Evolutionary conservation across 2,113 vertebrate genomes (phyloP).

Genomic region (Periophthalmodon schlosseri): DNA sequence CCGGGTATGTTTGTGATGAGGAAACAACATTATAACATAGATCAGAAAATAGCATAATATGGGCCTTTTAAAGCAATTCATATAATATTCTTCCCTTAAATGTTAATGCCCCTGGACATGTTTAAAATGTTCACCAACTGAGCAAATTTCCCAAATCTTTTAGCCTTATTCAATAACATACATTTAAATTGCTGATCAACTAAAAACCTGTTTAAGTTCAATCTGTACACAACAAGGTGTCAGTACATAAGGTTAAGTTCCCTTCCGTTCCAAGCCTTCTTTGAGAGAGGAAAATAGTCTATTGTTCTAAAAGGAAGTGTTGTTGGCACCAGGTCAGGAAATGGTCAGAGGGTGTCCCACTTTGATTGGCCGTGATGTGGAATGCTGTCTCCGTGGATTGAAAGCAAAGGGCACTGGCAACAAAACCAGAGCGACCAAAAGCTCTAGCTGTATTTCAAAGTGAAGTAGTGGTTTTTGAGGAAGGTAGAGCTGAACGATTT

Average conservation of each 20-base stretch:
- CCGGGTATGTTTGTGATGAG: too few species aligned
- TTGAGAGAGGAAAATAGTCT: conserved; percentile 64
- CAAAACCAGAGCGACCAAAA: conserved; percentile 28
- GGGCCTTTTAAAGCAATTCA: too few species aligned
- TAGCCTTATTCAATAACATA: not conserved
- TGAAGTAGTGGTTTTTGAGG: not conserved
- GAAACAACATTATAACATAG: too few species aligned
- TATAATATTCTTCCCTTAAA: too few species aligned
- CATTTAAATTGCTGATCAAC: not conserved
- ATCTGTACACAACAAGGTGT: conserved; percentile 38
- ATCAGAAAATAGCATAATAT: too few species aligned
- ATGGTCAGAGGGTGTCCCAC: conserved; percentile 40
- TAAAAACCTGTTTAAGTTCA: not conserved
- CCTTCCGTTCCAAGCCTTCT: conserved; percentile 47
- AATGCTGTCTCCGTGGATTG: conserved; percentile 36
- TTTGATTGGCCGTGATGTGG: conserved; percentile 45
- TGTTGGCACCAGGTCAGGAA: conserved; percentile 61
- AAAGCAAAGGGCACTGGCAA: conserved; percentile 37
- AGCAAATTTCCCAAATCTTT: not conserved
- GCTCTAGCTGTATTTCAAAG: conserved; percentile 25
- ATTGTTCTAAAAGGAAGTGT: conserved; percentile 72
- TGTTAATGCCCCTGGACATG: too few species aligned
- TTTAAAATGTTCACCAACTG: not conserved
- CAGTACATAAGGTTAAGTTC: conserved; percentile 54
- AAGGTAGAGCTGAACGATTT: not conserved